Conservation (phyloP, 2,797 vertebrate species). For the Crax fasciolata region DNA sequence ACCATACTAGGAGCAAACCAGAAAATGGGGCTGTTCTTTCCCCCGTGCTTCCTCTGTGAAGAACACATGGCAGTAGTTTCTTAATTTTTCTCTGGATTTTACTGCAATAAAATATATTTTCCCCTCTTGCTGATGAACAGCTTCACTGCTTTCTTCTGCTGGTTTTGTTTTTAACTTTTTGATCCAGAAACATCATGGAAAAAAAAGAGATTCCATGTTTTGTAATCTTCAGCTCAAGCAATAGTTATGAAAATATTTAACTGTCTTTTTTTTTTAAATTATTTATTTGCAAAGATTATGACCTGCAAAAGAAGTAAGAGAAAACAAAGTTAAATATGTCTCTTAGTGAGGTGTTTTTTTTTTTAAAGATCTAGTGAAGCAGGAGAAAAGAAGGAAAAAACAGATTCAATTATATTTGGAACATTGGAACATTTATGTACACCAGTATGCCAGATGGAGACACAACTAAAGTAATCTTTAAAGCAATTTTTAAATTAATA, state of each 20-base stretch:
- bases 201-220: background rate
- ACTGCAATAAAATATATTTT: background rate
- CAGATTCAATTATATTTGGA: background rate
- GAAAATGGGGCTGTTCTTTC: background rate
- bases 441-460: background rate
- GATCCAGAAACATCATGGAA: background rate
- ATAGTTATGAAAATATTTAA: background rate
- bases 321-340: background rate
- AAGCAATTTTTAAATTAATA: background rate
- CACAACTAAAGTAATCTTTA: background rate
- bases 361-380: background rate
- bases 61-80: background rate
- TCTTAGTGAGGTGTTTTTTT: background rate
- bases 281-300: background rate
- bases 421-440: background rate
- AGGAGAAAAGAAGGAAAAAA: background rate
- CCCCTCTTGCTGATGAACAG: background rate
- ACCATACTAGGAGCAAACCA: background rate
- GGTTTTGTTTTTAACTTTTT: background rate
- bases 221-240: background rate
- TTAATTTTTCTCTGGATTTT: conserved; percentile 2
- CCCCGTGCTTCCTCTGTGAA: background rate
- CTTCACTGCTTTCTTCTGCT: background rate
- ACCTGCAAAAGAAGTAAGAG: background rate
- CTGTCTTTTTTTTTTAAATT: background rate